A percentile compares a stretch with the other conserved stretches of the same genome.
These are phyloP conservation scores for Ridgeia piscesae DNA, from an alignment of 1,140 invertebrate species.

Conservation along the genomic window DNA sequence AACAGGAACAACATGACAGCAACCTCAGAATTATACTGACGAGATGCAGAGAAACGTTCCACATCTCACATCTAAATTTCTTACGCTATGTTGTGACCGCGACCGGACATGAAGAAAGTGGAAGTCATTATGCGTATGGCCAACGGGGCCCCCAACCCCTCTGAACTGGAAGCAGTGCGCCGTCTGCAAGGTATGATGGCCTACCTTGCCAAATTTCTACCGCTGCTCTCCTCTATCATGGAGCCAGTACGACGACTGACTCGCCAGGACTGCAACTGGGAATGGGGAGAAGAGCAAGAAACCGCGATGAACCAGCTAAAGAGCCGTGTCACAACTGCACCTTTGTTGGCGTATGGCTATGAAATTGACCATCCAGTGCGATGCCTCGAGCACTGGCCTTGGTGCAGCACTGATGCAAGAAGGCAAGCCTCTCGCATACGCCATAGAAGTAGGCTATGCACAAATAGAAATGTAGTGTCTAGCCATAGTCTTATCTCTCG, in stretches of 20 bases:
- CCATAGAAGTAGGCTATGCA: constrained; percentile 58
- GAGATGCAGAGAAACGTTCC: too few species aligned
- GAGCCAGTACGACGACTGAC: constrained; percentile 20
- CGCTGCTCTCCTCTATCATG: constrained; percentile 21
- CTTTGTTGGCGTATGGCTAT: constrained; percentile 36
- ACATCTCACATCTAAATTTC: too few species aligned
- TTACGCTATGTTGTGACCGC: too few species aligned
- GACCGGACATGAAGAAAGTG: neutral
- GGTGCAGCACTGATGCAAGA: constrained; percentile 58
- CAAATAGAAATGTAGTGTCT: constrained; percentile 61
- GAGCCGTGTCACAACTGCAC: constrained; percentile 31
- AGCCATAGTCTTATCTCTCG: constrained; percentile 57
- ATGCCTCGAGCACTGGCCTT: constrained; percentile 46
- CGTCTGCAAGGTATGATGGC: constrained; percentile 36
- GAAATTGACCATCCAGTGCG: constrained; percentile 36
- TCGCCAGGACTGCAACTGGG: constrained; percentile 6
- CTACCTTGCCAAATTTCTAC: constrained; percentile 37
- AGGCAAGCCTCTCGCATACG: constrained; percentile 55
- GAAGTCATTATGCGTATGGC: neutral
- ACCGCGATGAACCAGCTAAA: constrained; percentile 35
- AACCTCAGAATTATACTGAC: too few species aligned
- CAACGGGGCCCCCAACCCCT: neutral
- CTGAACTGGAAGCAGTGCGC: constrained; percentile 25
- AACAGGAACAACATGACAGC: too few species aligned
- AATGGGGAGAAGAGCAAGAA: constrained; percentile 16